phyloP scores from a whole-genome alignment of 2,888 invertebrate species.

The Gnatocerus cornutus region DNA sequence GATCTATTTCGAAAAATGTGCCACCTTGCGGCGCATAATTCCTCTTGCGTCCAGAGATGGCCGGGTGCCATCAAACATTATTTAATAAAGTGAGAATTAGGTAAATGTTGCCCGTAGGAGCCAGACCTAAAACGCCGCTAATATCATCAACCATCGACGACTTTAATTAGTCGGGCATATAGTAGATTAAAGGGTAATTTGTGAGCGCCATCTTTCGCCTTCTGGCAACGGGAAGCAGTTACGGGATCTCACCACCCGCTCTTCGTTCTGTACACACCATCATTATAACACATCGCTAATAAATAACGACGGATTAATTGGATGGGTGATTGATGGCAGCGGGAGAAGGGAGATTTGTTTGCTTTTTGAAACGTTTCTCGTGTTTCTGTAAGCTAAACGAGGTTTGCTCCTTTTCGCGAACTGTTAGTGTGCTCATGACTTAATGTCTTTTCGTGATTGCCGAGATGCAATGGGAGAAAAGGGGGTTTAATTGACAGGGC shows the following conservation, averaged over 20 bases:
- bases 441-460: constrained; percentile 38
- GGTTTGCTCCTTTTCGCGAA: constrained; percentile 14
- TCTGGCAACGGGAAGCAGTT: constrained; percentile 41
- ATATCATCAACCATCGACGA: constrained; percentile 54
- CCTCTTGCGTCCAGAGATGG: constrained; percentile 39
- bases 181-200: constrained; percentile 55
- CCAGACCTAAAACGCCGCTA: constrained; percentile 49
- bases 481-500: constrained; percentile 1
- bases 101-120: constrained; percentile 53
- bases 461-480: not conserved
- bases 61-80: constrained; percentile 42
- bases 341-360: constrained; percentile 47
- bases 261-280: constrained; percentile 6
- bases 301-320: constrained; percentile 53
- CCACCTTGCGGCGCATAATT: constrained; percentile 8
- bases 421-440: constrained; percentile 32
- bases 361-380: constrained; percentile 54
- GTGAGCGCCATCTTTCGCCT: constrained; percentile 48
- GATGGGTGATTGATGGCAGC: constrained; percentile 51
- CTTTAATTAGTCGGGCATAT: constrained; percentile 54
- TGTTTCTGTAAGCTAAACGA: constrained; percentile 35
- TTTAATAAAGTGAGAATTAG: constrained; percentile 55
- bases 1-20: not conserved
- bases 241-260: constrained; percentile 4
- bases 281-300: constrained; percentile 24